Conservation (phyloP, 92 coral and sea anemone species). For the Porites lobata region DNA sequence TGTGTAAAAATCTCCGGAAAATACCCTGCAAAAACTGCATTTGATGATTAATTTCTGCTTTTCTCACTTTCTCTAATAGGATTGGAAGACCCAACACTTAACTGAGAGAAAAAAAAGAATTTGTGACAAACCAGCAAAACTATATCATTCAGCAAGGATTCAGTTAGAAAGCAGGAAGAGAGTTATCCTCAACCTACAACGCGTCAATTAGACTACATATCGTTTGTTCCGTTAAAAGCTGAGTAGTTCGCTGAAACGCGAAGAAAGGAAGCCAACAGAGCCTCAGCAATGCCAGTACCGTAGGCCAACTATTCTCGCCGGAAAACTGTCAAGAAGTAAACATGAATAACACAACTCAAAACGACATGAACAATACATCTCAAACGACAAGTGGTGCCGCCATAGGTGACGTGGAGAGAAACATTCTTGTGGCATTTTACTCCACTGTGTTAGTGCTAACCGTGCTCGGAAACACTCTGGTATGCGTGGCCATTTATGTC, state of each 20-base stretch:
- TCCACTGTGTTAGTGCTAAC: slow-evolving; percentile 77
- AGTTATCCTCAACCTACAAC: neutral
- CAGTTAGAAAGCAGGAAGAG: neutral
- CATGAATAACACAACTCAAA: slow-evolving; percentile 37
- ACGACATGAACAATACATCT: too few relatives aligned
- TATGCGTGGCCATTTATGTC: slow-evolving; percentile 85
- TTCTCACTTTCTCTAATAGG: neutral
- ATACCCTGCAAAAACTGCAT: too few relatives aligned
- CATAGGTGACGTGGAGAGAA: neutral
- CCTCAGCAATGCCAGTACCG: neutral
- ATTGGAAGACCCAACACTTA: neutral
- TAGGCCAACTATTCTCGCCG: neutral
- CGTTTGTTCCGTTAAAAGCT: neutral
- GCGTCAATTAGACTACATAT: neutral
- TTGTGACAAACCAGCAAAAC: neutral
- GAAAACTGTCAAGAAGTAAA: neutral
- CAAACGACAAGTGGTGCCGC: neutral
- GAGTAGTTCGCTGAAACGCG: neutral
- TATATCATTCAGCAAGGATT: too few relatives aligned
- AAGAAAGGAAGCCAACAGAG: neutral
- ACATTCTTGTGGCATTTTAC: slow-evolving; percentile 72
- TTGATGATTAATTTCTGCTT: neutral
- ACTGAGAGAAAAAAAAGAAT: neutral
- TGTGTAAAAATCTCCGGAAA: too few relatives aligned
- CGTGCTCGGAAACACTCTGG: slow-evolving; percentile 88